These are phyloP conservation scores for Panthera leo DNA, from an alignment of 2,113 vertebrate genomes.

Conservation along the genomic window DNA sequence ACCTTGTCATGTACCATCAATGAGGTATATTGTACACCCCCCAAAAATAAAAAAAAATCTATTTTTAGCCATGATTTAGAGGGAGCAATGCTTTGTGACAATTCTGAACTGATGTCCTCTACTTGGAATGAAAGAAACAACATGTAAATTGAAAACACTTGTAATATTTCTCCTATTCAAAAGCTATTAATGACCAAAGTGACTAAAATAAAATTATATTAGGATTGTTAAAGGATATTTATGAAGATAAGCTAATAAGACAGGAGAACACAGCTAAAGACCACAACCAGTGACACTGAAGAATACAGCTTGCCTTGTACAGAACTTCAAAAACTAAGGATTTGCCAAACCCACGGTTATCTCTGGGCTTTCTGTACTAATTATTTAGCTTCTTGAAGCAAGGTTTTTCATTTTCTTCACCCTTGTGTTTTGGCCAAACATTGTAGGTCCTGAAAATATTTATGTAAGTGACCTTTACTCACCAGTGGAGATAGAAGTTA, in stretches of 20 bases:
- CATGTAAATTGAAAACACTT: background rate
- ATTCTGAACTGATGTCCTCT: background rate
- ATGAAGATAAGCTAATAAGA: background rate
- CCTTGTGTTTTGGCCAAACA: background rate
- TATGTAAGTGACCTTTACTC: background rate
- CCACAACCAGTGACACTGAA: background rate
- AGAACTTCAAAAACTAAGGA: background rate
- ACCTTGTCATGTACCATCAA: background rate
- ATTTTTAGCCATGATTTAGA: background rate
- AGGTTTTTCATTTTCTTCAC: background rate
- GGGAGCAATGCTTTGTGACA: background rate
- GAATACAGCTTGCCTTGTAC: background rate
- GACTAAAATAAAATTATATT: background rate
- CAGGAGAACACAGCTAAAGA: background rate
- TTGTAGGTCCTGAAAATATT: background rate
- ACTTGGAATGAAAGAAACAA: background rate
- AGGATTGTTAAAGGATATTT: background rate
- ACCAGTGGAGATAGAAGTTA: background rate
- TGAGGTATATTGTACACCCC: background rate
- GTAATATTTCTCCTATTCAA: background rate
- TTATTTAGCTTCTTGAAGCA: background rate
- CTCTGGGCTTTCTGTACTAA: background rate
- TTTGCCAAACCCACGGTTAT: background rate
- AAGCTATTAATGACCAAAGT: background rate
- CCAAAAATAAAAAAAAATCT: background rate